Conservation (phyloP, 2,797 vertebrate genomes). For the Tamandua tetradactyla region DNA sequence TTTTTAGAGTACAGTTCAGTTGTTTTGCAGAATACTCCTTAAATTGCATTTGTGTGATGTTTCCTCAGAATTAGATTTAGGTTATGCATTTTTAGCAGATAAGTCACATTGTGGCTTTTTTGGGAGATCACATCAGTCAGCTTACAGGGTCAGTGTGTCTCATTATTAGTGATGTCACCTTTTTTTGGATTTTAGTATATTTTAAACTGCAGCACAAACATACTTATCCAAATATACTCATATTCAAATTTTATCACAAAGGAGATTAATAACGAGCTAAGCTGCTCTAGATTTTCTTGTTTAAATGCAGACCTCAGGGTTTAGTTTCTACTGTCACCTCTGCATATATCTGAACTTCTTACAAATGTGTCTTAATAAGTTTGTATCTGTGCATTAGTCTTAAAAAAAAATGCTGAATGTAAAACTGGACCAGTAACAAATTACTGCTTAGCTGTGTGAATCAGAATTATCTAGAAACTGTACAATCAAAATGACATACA, state of each 20-base stretch:
- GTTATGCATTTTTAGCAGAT: background rate
- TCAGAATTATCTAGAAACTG: background rate
- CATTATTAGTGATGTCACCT: background rate
- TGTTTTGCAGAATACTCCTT: background rate
- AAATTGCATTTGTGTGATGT: background rate
- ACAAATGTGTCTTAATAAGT: background rate
- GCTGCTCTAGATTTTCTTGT: background rate
- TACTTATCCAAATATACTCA: background rate
- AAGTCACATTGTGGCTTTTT: background rate
- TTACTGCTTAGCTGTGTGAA: background rate
- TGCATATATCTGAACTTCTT: background rate
- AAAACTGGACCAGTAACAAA: background rate
- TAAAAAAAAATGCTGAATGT: slow-evolving; percentile 24
- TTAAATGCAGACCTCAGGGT: background rate
- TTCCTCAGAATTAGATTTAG: background rate
- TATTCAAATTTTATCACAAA: background rate
- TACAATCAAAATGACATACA: background rate
- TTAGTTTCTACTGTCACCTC: background rate
- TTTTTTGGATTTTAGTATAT: background rate
- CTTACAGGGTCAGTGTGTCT: background rate
- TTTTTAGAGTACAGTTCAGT: background rate
- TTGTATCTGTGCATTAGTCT: background rate
- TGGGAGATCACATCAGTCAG: background rate
- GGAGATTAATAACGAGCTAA: background rate
- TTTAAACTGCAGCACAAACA: background rate